These are phyloP conservation scores for Drosophila greeni DNA, from an alignment of 2,888 invertebrate genomes.

Conservation along the genomic window DNA sequence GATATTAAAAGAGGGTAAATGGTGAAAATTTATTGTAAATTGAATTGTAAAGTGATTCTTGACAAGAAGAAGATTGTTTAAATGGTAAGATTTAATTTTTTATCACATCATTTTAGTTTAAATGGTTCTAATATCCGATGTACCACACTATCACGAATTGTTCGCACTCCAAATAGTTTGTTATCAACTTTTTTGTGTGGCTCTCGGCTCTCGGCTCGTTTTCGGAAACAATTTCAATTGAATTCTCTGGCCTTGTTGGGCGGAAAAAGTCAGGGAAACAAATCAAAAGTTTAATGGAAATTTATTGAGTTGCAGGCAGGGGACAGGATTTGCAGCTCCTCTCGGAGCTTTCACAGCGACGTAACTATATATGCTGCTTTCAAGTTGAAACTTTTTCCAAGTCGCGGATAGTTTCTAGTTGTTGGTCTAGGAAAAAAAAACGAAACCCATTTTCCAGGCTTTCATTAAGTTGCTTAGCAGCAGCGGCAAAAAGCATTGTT, in stretches of 20 bases:
- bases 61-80: too few species aligned
- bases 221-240: conserved; percentile 43
- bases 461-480: conserved; percentile 70
- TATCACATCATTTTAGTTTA: background rate
- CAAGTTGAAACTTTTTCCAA: conserved; percentile 23
- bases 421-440: conserved; percentile 10
- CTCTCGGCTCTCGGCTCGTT: conserved; percentile 1
- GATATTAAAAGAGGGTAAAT: background rate
- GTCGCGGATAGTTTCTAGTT: conserved; percentile 14
- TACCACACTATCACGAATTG: too few species aligned
- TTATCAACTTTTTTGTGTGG: conserved; percentile 25
- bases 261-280: conserved; percentile 68
- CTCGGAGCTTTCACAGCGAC: background rate
- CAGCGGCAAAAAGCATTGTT: conserved; percentile 64
- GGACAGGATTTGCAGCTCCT: conserved; percentile 14
- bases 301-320: conserved; percentile 57
- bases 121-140: background rate
- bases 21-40: background rate
- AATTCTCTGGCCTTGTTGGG: conserved; percentile 45
- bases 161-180: conserved; percentile 20
- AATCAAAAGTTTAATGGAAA: conserved; percentile 74
- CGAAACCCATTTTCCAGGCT: conserved; percentile 27
- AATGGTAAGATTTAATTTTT: too few species aligned
- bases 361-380: conserved; percentile 1
- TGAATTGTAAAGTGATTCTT: too few species aligned